A percentile compares a stretch with the other conserved stretches of the same genome.
These are phyloP conservation scores for Hirtodrosophila trivittata DNA, from an alignment of 2,888 invertebrate genomes.

Conservation along the genomic window DNA sequence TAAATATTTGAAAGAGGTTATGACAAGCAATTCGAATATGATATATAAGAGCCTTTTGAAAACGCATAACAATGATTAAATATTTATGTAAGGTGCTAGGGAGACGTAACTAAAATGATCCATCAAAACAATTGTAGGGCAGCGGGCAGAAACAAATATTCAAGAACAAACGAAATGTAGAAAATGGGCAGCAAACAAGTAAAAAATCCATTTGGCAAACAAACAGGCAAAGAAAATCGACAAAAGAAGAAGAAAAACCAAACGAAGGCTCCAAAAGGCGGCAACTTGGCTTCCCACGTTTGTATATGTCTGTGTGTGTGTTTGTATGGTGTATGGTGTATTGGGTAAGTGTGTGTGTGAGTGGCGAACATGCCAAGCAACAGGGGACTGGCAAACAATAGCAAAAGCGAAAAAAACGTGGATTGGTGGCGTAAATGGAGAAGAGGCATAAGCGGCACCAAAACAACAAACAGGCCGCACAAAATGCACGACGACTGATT, in stretches of 20 bases:
- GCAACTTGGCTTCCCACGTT: slow-evolving; percentile 38
- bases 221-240: slow-evolving; percentile 47
- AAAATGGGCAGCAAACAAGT: slow-evolving; percentile 17
- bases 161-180: slow-evolving; percentile 44
- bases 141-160: slow-evolving; percentile 40
- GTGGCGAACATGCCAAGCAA: slow-evolving; percentile 25
- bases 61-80: too few relatives aligned
- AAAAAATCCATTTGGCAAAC: slow-evolving; percentile 61
- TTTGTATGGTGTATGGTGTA: background rate
- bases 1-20: slow-evolving; percentile 1
- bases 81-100: too few relatives aligned
- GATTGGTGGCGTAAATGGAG: slow-evolving; percentile 52
- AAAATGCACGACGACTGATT: slow-evolving; percentile 57
- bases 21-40: too few relatives aligned
- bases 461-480: slow-evolving; percentile 57
- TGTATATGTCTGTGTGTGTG: slow-evolving; percentile 2
- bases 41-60: too few relatives aligned
- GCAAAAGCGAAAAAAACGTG: slow-evolving; percentile 48
- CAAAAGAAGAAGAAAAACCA: slow-evolving; percentile 27
- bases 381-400: slow-evolving; percentile 54
- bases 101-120: slow-evolving; percentile 8
- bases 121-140: slow-evolving; percentile 23
- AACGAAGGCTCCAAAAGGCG: slow-evolving; percentile 56
- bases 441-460: slow-evolving; percentile 47
- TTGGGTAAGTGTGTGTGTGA: slow-evolving; percentile 5